Evolutionary conservation across 2,797 vertebrate genomes (phyloP), one percentile per base, ranked within the genome.

Genomic region (Gymnopithys bicolor): DNA sequence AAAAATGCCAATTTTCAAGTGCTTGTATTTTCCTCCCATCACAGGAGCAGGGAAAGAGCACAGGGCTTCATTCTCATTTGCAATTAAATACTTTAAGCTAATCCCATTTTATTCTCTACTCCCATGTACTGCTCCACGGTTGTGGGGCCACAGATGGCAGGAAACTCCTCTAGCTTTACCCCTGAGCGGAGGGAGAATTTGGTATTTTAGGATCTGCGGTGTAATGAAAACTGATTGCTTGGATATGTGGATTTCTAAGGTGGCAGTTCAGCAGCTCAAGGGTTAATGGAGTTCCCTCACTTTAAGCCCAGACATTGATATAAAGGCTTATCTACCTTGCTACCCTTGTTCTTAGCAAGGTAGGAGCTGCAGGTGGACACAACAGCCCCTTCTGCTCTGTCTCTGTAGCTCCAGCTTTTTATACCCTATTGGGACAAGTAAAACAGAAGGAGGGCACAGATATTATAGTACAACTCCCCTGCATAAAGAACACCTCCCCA

Each of bases 211-310:
- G 14, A 35, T 63, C 9, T 69, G 52, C 12, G 12, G 22, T 2
- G 1, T 27, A 77, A 70, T 9, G 55, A 87, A 69, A 91, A 68
- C 21, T 3, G 27, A 35, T 53, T 52, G 27, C 13, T 81, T 13
- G 30, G 49, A 56, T n/a, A 9, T 0, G 1, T 0, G 4, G 21
- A 35, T 83, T 77, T 70, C 30, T 56, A 52, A 79, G 5, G 46
- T 0, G 5, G 45, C 55, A 69, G 37, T 41, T 89, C 43, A 48
- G 33, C 59, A 67, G 13, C 60, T 69, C 41, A 35, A 39, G 33
- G 45, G 45, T 77, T 83, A 83, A 78, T 6, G 16, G 2, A 2
- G 32, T 15, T 63, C 58, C 8, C 21, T 82, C 41, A 11, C 5
- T 80, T 93, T 71, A 77, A 71, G 30, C 32, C 32, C 52, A 78